Base-by-base conservation (phyloP, 2,113 vertebrate species). In the Guaruba guarouba region DNA sequence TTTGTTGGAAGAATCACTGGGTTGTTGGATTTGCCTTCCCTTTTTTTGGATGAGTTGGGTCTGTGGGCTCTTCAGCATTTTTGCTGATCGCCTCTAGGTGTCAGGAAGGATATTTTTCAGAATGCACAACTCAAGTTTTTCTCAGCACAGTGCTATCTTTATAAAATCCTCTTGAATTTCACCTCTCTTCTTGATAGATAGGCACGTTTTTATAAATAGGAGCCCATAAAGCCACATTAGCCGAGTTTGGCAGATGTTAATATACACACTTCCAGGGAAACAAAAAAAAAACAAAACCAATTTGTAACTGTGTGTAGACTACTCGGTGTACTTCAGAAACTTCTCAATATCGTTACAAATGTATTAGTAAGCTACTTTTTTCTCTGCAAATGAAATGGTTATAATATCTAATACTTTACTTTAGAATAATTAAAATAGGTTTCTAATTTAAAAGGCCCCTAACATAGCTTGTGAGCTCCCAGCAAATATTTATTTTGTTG, bases 21-120 rank as follows among this genome's bases (percentile, higher is more conserved):
- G 8, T 57, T 41, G 12, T 64, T 70, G 24, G 75, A 49, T 25
- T 67, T 84, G 43, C 54, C 46, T 77, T 68, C 29, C 15, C 14
- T 71, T 82, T 71, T 23, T 31, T 68, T 69, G 18, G 22, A 62
- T 0, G 9, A 64, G n/a, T 25, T 64, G 11, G 22, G 13, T 35
- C 54, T 51, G 46, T 43, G 64, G 20, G 8, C 4, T 18, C 57
- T 81, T 61, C 3, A 52, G 83, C 66, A 28, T 35, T 89, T 93
- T 79, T 78, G 17, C 46, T 55, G 29, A 81, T 49, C 1, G 1
- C 92, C 91, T 93, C 73, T 94, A 96, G 95, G 90, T 95, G 93
- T 95, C 95, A 94, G 96, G 66, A 87, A 81, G 69, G 51, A 17
- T 87, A 54, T 96, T 89, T 95, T 71, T 64, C 31, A 75, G 46